Evolutionary conservation across 2,888 invertebrate genomes (phyloP).

Genomic region (Ichneumoninae sp.): DNA sequence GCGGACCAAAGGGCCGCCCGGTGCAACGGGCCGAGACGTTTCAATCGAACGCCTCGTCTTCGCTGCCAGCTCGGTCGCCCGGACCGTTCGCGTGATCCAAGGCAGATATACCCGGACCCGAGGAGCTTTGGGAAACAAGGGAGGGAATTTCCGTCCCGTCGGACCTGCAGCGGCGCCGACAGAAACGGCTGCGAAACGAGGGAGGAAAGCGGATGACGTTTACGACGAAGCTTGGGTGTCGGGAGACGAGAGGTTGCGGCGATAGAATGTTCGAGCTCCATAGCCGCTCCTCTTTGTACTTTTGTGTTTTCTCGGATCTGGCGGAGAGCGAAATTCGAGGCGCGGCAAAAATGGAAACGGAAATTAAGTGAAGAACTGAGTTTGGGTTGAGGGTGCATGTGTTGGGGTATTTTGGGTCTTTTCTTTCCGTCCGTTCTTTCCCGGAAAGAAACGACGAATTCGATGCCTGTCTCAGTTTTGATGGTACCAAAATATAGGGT

Average conservation of each 20-base stretch:
- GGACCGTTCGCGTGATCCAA: conserved; percentile 42
- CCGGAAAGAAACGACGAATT: background rate
- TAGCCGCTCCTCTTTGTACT: background rate
- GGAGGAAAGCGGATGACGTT: conserved; percentile 29
- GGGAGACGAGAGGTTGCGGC: conserved; percentile 30
- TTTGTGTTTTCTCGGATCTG: conserved; percentile 4
- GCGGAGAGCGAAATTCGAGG: conserved; percentile 2
- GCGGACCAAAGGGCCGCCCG: conserved; percentile 45
- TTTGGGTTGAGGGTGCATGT: background rate
- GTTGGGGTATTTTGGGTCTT: background rate
- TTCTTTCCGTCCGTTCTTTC: no score
- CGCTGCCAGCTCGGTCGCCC: conserved; percentile 34
- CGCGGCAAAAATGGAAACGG: background rate
- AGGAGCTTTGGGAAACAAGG: conserved; percentile 58
- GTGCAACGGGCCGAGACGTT: conserved; percentile 59
- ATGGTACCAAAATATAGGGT: background rate
- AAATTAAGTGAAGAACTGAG: background rate
- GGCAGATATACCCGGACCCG: conserved; percentile 51
- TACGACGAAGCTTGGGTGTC: conserved; percentile 6
- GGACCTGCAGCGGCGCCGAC: background rate
- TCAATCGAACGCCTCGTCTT: conserved; percentile 62
- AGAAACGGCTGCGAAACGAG: conserved; percentile 38
- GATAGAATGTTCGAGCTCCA: conserved; percentile 22
- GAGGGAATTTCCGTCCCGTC: conserved; percentile 50
- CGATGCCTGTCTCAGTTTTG: background rate